phyloP scores from a whole-genome alignment of 2,113 vertebrate genomes.

The Otolemur garnettii region DNA sequence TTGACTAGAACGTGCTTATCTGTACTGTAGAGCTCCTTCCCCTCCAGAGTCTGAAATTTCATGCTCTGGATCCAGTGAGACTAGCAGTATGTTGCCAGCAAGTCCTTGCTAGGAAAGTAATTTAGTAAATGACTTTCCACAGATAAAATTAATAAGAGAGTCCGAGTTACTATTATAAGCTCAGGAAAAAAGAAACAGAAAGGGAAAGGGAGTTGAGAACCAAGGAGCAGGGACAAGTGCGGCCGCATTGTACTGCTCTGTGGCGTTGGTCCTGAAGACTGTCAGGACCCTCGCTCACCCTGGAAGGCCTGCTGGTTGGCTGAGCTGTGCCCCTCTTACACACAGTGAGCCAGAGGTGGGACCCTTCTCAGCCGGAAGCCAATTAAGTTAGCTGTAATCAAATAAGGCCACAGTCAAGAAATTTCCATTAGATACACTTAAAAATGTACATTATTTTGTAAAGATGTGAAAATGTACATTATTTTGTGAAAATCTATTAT shows the following conservation, averaged over 20 bases:
- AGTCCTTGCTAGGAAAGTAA: slow-evolving; percentile 16
- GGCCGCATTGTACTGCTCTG: background rate
- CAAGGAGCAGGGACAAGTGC: background rate
- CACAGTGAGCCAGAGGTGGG: background rate
- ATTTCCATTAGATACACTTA: too few relatives aligned
- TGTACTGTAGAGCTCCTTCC: background rate
- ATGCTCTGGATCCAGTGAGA: background rate
- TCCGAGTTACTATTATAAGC: background rate
- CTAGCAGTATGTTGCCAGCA: background rate
- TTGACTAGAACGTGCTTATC: background rate
- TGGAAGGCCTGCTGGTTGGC: background rate
- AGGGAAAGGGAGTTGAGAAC: background rate
- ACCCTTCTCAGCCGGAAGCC: too few relatives aligned
- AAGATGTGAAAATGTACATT: too few relatives aligned
- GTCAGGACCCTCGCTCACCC: background rate
- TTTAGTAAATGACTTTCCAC: background rate
- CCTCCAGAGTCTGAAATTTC: slow-evolving; percentile 15
- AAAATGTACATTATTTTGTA: too few relatives aligned
- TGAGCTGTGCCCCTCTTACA: background rate
- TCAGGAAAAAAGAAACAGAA: background rate
- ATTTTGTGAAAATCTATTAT: too few relatives aligned
- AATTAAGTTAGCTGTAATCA: too few relatives aligned
- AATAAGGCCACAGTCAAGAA: too few relatives aligned
- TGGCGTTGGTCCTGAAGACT: background rate
- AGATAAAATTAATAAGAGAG: background rate